These are phyloP conservation scores for Shinisaurus crocodilurus DNA, from an alignment of 2,113 vertebrate genomes.

Conservation along the genomic window DNA sequence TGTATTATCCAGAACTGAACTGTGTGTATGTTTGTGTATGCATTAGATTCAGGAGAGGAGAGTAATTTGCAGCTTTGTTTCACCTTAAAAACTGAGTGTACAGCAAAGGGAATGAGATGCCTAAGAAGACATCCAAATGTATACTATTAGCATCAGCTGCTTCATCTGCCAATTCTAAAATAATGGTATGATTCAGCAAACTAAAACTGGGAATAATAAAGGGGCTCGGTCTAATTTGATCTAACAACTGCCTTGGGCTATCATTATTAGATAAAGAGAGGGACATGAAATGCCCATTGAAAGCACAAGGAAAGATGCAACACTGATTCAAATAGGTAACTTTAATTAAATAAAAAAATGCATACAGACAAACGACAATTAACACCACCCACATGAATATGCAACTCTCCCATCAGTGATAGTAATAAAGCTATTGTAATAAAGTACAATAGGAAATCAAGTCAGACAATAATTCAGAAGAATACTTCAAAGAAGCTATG, in stretches of 20 bases:
- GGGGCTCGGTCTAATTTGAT: constrained; percentile 47
- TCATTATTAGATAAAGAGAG: constrained; percentile 60
- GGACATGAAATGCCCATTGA: constrained; percentile 44
- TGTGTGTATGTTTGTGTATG: neutral
- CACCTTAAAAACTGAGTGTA: constrained; percentile 18
- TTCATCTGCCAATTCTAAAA: constrained; percentile 56
- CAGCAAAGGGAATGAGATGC: neutral
- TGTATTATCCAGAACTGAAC: too few species aligned
- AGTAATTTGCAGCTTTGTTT: constrained; percentile 36
- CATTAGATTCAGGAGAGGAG: constrained; percentile 28
- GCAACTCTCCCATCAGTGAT: constrained; percentile 45
- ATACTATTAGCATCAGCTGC: constrained; percentile 10
- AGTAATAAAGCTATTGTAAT: constrained; percentile 46
- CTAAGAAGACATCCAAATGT: constrained; percentile 6
- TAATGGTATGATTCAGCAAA: constrained; percentile 46
- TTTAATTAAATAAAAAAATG: constrained; percentile 50
- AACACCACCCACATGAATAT: constrained; percentile 37
- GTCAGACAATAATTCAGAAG: constrained; percentile 39
- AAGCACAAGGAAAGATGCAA: constrained; percentile 46
- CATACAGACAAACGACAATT: constrained; percentile 42
- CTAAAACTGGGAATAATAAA: constrained; percentile 50
- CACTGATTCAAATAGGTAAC: constrained; percentile 35
- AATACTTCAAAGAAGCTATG: constrained; percentile 23
- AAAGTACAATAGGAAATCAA: constrained; percentile 32
- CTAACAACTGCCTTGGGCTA: constrained; percentile 44